Evolutionary conservation across 2,888 invertebrate species (phyloP).

Genomic region (Tenthredo notha): DNA sequence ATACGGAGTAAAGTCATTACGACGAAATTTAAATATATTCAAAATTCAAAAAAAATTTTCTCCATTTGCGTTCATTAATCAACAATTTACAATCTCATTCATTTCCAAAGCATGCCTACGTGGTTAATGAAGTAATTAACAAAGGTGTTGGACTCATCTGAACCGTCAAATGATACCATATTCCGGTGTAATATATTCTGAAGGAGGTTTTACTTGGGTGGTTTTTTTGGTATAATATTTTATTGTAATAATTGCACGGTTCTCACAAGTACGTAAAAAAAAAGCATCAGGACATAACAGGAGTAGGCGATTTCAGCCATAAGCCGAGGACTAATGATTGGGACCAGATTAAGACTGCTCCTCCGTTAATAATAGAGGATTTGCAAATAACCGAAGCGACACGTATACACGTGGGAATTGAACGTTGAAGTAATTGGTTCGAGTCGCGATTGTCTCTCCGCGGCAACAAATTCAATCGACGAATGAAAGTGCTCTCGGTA

Average conservation of each 20-base stretch:
- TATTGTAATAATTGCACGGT: neutral
- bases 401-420: constrained; percentile 14
- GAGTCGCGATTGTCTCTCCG: neutral
- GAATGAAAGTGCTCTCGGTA: neutral
- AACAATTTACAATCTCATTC: neutral
- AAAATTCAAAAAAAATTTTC: neutral
- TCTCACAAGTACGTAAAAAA: neutral
- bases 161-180: neutral
- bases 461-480: constrained; percentile 2
- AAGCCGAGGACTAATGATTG: constrained; percentile 42
- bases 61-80: neutral
- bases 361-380: constrained; percentile 36
- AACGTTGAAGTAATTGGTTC: neutral
- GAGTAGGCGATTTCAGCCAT: neutral
- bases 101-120: neutral
- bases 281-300: neutral
- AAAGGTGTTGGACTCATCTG: neutral
- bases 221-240: neutral
- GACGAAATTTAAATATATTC: neutral
- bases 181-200: neutral
- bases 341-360: constrained; percentile 22
- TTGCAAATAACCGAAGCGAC: constrained; percentile 10
- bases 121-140: neutral
- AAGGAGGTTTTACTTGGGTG: neutral
- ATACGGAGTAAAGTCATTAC: neutral